A percentile compares a stretch with the other conserved stretches of the same genome.
These are phyloP conservation scores for Spea bombifrons DNA, from an alignment of 2,113 vertebrate species.

Conservation along the genomic window DNA sequence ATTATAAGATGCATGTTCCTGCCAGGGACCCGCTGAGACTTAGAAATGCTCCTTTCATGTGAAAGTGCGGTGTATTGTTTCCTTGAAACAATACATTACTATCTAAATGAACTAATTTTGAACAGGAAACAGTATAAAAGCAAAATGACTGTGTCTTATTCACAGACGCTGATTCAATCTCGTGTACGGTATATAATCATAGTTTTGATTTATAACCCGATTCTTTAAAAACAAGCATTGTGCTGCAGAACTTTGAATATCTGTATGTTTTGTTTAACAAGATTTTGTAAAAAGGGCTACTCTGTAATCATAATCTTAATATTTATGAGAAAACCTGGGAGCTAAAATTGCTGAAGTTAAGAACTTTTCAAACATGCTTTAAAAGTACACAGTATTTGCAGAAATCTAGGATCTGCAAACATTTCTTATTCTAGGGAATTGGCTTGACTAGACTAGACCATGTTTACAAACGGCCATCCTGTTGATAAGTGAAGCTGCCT, in stretches of 20 bases:
- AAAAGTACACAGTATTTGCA: not conserved
- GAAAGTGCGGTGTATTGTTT: no score
- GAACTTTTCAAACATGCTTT: not conserved
- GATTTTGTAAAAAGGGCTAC: slow-evolving; percentile 3
- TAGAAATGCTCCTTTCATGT: no score
- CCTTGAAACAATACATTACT: no score
- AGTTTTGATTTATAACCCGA: not conserved
- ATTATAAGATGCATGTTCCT: no score
- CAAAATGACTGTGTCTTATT: not conserved
- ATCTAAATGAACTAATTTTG: no score
- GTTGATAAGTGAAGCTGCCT: no score
- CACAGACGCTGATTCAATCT: not conserved
- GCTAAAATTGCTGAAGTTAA: slow-evolving; percentile 8
- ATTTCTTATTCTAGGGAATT: no score
- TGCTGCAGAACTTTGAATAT: not conserved
- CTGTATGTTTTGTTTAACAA: slow-evolving; percentile 6
- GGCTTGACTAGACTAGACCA: no score
- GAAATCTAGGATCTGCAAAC: no score
- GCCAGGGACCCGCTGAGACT: no score
- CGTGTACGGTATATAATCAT: not conserved
- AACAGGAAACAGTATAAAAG: no score
- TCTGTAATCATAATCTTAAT: slow-evolving; percentile 4
- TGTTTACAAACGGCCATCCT: no score
- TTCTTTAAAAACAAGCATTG: not conserved
- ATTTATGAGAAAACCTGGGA: slow-evolving; percentile 1